Percentiles rank a stretch among this genome's conserved stretches.
Evolutionary conservation across 1,140 invertebrate genomes (phyloP).

Genomic region (Leptinotarsa defecta): DNA sequence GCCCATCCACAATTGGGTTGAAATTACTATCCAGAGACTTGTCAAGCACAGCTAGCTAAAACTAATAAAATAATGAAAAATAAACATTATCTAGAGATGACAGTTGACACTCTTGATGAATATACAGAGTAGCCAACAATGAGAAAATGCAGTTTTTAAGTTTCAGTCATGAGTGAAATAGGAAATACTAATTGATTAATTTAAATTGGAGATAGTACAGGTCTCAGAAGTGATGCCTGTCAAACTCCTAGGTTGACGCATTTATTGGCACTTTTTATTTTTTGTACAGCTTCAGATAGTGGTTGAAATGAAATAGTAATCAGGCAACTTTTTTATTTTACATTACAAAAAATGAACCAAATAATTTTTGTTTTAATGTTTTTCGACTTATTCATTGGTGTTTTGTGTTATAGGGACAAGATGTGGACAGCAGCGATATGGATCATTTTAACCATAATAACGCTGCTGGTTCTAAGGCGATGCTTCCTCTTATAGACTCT

Average conservation of each 20-base stretch:
- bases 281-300: neutral
- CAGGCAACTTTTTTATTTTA: too few relatives aligned
- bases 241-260: neutral
- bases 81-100: too few relatives aligned
- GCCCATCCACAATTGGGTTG: too few relatives aligned
- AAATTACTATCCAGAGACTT: too few relatives aligned
- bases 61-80: too few relatives aligned
- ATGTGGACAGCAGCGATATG: constrained; percentile 50
- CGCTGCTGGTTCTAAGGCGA: constrained; percentile 46
- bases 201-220: too few relatives aligned
- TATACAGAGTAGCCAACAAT: too few relatives aligned
- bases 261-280: neutral
- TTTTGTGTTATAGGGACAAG: constrained; percentile 49
- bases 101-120: too few relatives aligned
- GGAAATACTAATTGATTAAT: too few relatives aligned
- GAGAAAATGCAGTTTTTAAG: too few relatives aligned
- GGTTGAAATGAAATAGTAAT: neutral
- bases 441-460: constrained; percentile 49
- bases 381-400: neutral
- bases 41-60: too few relatives aligned
- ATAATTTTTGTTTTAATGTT: constrained; percentile 15
- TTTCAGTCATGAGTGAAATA: too few relatives aligned
- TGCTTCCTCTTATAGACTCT: constrained; percentile 43
- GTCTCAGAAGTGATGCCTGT: neutral
- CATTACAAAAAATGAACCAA: neutral